Base-by-base conservation (phyloP, 2,113 vertebrate species). In the Cichladusa arquata region DNA sequence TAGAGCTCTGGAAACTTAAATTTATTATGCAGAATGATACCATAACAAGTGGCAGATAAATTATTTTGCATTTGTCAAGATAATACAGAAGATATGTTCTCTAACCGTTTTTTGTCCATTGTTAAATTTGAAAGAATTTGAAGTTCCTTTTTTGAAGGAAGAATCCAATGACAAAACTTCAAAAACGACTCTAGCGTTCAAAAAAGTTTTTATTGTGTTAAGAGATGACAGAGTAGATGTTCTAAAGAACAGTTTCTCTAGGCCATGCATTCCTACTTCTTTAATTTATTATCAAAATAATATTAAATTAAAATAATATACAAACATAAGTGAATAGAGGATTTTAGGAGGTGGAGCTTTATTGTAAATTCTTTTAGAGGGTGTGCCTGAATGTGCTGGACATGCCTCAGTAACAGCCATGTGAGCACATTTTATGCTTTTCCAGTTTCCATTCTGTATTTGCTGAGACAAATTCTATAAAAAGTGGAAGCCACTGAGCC, bases 181-280 rank as follows among this genome's bases (percentile, higher is more conserved):
- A 65, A 44, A 81, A 84, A 44, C 1, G 0, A 38, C 16, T 3
- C 4, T 9, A 64, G 13, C 4, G 12, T 18, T 51, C 26, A 11
- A 67, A 88, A 11, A 62, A 31, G 8, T 6, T 67, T 38, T 60
- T 76, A 2, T 24, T 74, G 20, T 78, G 9, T 8, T 81, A 20
- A 67, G 64, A 54, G 36, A 29, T 12, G 2, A 25, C 4, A 9
- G 33, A 71, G 15, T 31, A 60, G 22, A 47, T 44, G 24, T 40
- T 67, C 24, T 77, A 67, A 81, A 33, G n/a, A 70, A 11, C 6
- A 31, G 5, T 2, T 5, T 58, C 17, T 67, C 14, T 80, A 42
- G 45, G 29, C 20, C 15, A 12, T 44, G 3, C 7, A 28, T 58
- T 33, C 14, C 70, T 66, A 10, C 4, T 57, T 86, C 60, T 64